Base-by-base conservation (phyloP, 2,113 vertebrate species). In the Semnornis frantzii region DNA sequence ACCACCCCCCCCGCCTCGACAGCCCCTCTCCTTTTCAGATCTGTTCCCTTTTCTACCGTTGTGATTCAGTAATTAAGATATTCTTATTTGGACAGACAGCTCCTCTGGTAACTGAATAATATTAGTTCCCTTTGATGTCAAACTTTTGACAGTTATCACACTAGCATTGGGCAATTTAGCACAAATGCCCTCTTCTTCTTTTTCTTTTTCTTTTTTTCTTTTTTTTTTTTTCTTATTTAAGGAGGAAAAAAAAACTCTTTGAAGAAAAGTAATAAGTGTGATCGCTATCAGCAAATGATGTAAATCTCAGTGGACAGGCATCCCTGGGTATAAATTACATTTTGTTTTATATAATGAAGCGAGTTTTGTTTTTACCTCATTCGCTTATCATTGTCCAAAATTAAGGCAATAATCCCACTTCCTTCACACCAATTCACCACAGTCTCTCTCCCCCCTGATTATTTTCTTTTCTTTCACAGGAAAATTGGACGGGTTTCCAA, bases 31-130 rank as follows among this genome's bases (percentile, higher is more conserved):
- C 94, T 96, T 97, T 96, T 93, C 96, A 97, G 95, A 94, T 95
- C 96, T 93, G 89, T 96, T 96, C 94, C 90, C 80, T 96, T 96
- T 96, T 92, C 96, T 96, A 98, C 95, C 96, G 97, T 98, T 98
- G 97, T 97, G 95, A 96, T 97, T 96, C 95, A 95, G 97, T 98
- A 97, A 98, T 98, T 98, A 98, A 98, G 97, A 98, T 98, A 98
- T 98, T 98, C 97, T 96, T 97, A 95, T 96, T 97, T 96, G 93
- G 97, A 97, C 93, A 97, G 97, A 97, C 97, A 97, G 97, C 94
- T 97, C 95, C 95, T 97, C 97, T 97, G 91, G 97, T 97, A 97
- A 98, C 97, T 97, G 97, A 98, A 98, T 97, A 97, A 97, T 97
- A 96, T 97, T 97, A 97, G 89, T 94, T 96, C 94, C 87, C 97